Conservation (phyloP, 2,113 vertebrate species). For the Probosciger aterrimus region DNA sequence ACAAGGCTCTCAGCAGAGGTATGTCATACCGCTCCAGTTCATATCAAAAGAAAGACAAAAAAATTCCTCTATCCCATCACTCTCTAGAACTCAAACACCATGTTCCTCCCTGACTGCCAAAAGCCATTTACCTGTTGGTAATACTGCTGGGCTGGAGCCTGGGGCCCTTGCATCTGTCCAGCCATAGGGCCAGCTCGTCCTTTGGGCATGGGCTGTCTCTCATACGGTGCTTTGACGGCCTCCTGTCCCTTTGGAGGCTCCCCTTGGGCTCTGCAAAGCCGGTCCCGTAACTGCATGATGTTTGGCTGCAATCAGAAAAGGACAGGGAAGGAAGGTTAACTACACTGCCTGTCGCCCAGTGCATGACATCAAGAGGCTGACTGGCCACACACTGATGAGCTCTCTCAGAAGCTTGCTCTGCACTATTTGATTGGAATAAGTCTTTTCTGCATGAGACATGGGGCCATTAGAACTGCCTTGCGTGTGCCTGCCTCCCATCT, state of each 20-base stretch:
- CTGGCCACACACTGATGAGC: not conserved
- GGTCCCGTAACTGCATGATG: slow-evolving; percentile 84
- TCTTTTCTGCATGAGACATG: not conserved
- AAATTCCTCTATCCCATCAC: not conserved
- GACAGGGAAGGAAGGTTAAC: not conserved
- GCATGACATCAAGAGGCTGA: not conserved
- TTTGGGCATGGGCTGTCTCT: slow-evolving; percentile 51
- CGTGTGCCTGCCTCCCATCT: not conserved
- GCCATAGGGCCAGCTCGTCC: slow-evolving; percentile 53
- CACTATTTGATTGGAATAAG: not conserved
- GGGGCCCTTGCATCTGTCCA: slow-evolving; percentile 61
- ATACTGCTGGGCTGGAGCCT: slow-evolving; percentile 72
- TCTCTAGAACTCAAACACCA: not conserved
- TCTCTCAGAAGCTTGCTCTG: not conserved
- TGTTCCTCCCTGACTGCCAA: not conserved
- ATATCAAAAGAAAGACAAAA: not conserved
- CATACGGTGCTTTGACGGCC: not conserved
- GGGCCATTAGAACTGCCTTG: not conserved
- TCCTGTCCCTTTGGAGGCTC: slow-evolving; percentile 64
- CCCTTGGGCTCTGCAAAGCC: slow-evolving; percentile 87
- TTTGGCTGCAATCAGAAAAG: slow-evolving; percentile 69
- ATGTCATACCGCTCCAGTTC: not conserved
- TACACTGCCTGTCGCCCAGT: not conserved
- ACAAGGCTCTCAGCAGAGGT: not conserved
- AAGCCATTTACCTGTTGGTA: slow-evolving; percentile 74